These are phyloP conservation scores for Thamnophis elegans DNA, from an alignment of 2,797 vertebrate species.

Conservation along the genomic window DNA sequence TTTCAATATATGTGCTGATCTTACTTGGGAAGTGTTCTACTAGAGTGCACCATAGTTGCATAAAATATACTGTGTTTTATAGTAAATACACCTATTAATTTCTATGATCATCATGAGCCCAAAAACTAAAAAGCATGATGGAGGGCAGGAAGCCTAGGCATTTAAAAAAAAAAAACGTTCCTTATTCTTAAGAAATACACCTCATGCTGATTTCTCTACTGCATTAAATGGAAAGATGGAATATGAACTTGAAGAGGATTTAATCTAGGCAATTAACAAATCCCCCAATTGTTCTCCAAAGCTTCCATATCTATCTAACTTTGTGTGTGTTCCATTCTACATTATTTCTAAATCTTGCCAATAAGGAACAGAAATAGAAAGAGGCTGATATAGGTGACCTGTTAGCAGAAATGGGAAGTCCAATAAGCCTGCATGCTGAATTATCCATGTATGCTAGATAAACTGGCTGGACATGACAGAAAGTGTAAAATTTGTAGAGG, in stretches of 20 bases:
- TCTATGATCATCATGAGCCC: background rate
- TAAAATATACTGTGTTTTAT: background rate
- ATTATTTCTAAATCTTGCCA: background rate
- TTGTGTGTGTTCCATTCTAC: background rate
- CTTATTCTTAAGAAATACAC: background rate
- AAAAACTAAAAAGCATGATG: background rate
- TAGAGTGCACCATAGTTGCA: background rate
- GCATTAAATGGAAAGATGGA: background rate
- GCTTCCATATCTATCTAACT: constrained; percentile 5
- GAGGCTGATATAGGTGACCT: background rate
- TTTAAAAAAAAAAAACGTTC: background rate
- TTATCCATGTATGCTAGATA: background rate
- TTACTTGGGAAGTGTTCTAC: background rate
- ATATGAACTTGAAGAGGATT: constrained; percentile 15
- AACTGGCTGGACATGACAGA: background rate
- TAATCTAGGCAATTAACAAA: constrained; percentile 23
- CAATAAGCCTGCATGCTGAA: background rate
- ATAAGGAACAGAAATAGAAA: background rate
- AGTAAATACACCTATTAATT: background rate
- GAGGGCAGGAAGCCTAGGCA: background rate
- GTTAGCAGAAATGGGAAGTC: background rate
- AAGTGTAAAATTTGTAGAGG: background rate
- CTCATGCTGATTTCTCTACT: background rate
- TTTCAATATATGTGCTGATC: background rate
- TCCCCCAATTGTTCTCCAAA: background rate